Evolutionary conservation across 1,140 invertebrate genomes (phyloP).

Genomic region (Drosophila ohnishii): DNA sequence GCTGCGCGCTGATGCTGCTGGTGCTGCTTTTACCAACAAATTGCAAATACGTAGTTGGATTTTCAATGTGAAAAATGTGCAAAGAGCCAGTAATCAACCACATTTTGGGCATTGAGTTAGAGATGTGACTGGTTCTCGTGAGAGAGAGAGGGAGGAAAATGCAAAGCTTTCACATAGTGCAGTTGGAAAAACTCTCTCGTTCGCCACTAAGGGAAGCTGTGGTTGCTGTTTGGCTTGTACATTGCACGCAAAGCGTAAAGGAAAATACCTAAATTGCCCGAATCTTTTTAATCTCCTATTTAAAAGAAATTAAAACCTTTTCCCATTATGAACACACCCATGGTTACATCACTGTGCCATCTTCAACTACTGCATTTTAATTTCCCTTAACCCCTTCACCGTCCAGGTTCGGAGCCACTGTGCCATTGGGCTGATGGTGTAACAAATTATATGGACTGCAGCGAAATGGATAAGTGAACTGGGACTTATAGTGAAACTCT

Average conservation of each 20-base stretch:
- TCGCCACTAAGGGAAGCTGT: neutral
- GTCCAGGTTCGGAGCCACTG: no score
- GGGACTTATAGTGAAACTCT: conserved; percentile 50
- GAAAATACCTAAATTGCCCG: no score
- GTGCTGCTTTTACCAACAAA: conserved; percentile 50
- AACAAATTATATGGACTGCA: conserved; percentile 57
- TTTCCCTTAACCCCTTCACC: neutral
- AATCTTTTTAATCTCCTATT: neutral
- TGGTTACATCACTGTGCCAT: neutral
- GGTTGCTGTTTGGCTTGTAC: neutral
- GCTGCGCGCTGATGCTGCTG: neutral
- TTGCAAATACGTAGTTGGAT: conserved; percentile 61
- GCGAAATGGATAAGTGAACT: conserved; percentile 71
- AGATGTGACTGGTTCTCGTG: neutral
- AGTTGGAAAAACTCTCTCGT: neutral
- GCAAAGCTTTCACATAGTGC: neutral
- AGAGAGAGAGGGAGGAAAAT: neutral
- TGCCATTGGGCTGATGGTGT: conserved; percentile 25
- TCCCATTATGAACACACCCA: neutral
- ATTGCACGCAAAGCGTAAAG: neutral
- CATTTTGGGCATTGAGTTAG: conserved; percentile 7
- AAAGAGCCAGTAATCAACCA: conserved; percentile 17
- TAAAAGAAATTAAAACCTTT: neutral
- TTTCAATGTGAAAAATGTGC: conserved; percentile 45
- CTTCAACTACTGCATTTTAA: neutral